Base-by-base conservation (phyloP, 2,888 invertebrate genomes). In the Campoletis raptor region DNA sequence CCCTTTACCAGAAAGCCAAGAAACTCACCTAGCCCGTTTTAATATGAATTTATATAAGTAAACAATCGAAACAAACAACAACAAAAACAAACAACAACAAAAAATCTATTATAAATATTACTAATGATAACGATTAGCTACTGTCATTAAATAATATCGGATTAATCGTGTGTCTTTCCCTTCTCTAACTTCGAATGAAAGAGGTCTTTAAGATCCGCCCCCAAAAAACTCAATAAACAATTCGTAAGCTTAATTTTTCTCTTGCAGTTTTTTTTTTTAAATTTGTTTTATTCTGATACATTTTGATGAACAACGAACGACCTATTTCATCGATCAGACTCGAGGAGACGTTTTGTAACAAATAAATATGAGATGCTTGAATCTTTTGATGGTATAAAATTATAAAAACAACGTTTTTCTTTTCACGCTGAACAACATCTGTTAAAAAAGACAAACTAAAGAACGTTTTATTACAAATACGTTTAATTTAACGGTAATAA, bases 1-100 rank as follows among this genome's bases (percentile, higher is more conserved):
- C 99, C 78, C 96, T 99, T 91, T 99, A 99, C 95, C 98, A 99
- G 96, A 99, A 99, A 96, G 99, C 99, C 90, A 99, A 99, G 96
- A 99, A 99, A 95, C 96, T 99, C 90, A 98, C 98, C 95, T 99
- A 97, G 95, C 94, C 93, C 89, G 91, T 89, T 87, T 93, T 90
- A 91, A 91, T 89, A 90, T 90, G 88, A 92, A 91, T 91, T 92
- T 92, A 91, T 90, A 91, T 89, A 91, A 93, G 89, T 85, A 90
- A 90, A 91, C 88, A 83, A 83, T 84, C 40, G 30, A 77, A 81
- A 64, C 64, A 83, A 83, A 76, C 73, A 87, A 73, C 15, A 64
- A 70, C 42, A 72, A 61, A 64, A 30, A n/a, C n/a, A n/a, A 69
- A 83, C 61, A 85, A 84, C 57, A 81, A 48, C 30, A 61, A 81